Percentiles rank a stretch among this genome's conserved stretches.
Conservation (phyloP, 2,888 invertebrate species). For the Lydus trimaculatus region DNA sequence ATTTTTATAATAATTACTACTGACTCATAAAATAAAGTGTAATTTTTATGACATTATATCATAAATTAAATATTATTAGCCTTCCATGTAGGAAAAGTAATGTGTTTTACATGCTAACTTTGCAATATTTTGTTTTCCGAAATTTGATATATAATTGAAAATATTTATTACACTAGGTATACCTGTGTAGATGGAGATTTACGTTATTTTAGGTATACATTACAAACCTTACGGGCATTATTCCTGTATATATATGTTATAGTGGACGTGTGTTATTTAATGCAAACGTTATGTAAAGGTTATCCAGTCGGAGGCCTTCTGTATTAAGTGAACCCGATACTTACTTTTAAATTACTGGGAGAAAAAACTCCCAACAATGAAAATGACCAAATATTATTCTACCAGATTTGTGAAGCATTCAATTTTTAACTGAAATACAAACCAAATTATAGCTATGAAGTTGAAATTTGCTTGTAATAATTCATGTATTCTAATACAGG, state of each 20-base stretch:
- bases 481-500: too few relatives aligned
- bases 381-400: too few relatives aligned
- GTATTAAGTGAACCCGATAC: neutral
- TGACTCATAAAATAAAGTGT: neutral
- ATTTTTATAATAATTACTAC: neutral
- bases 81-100: neutral
- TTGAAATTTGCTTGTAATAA: too few relatives aligned
- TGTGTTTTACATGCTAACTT: neutral
- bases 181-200: neutral
- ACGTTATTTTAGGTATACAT: neutral
- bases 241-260: neutral
- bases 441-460: too few relatives aligned
- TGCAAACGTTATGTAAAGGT: neutral
- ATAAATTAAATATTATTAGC: neutral
- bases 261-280: neutral
- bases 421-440: too few relatives aligned
- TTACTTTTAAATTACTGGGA: neutral
- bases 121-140: constrained; percentile 15
- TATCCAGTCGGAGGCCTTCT: neutral
- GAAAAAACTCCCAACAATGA: neutral
- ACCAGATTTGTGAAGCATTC: too few relatives aligned
- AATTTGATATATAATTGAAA: constrained; percentile 32
- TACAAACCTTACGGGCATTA: neutral
- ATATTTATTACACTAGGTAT: constrained; percentile 24
- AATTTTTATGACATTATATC: neutral